Evolutionary conservation across 2,888 invertebrate genomes (phyloP).

Genomic region (Herminia tarsipennalis): DNA sequence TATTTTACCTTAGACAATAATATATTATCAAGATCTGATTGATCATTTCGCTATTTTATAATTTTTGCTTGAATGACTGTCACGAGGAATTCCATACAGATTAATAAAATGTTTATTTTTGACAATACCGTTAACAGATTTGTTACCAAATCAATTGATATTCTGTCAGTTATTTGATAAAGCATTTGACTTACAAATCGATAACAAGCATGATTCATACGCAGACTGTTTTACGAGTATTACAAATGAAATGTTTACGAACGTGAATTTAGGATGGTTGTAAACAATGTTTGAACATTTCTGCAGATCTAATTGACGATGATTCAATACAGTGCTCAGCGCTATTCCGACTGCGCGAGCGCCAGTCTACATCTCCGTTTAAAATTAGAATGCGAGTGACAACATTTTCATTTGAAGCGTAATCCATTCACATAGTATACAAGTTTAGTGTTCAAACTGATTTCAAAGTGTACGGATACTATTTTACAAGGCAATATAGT

Average conservation of each 20-base stretch:
- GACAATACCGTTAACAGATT: no score
- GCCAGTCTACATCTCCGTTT: slow-evolving; percentile 53
- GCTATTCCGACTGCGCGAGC: slow-evolving; percentile 46
- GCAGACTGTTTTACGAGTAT: slow-evolving; percentile 5
- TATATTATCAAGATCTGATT: no score
- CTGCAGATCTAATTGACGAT: slow-evolving; percentile 59
- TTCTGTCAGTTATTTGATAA: neutral
- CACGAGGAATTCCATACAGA: no score
- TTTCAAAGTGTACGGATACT: slow-evolving; percentile 39
- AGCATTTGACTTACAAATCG: neutral
- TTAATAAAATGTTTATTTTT: no score
- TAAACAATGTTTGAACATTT: slow-evolving; percentile 47
- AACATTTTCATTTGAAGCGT: slow-evolving; percentile 52
- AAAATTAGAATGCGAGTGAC: slow-evolving; percentile 76
- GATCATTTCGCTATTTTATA: no score
- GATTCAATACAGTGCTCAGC: slow-evolving; percentile 55
- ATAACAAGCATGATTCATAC: neutral
- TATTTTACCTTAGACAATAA: no score
- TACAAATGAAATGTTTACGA: slow-evolving; percentile 31
- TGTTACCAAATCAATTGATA: no score
- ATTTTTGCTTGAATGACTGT: no score
- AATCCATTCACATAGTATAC: slow-evolving; percentile 41
- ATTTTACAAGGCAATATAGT: slow-evolving; percentile 18
- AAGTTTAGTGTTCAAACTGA: slow-evolving; percentile 49
- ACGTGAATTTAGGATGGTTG: slow-evolving; percentile 29